Percentiles rank a stretch among this genome's conserved stretches.
These are phyloP conservation scores for Monodelphis domestica DNA, from an alignment of 2,797 vertebrate species.

Conservation along the genomic window DNA sequence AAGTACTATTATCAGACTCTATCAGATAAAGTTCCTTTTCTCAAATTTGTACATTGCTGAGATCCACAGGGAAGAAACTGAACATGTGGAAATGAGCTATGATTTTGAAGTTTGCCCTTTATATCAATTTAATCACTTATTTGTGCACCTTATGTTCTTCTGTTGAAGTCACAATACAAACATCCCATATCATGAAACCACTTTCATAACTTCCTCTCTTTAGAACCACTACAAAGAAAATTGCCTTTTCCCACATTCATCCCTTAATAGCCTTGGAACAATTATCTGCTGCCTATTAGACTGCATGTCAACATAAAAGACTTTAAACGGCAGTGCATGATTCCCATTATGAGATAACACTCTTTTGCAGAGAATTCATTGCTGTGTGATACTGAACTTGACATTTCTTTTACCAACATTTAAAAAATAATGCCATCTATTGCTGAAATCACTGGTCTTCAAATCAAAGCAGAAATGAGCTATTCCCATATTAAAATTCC, in stretches of 20 bases:
- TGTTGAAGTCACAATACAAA: constrained; percentile 39
- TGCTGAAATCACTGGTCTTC: constrained; percentile 40
- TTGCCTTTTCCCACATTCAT: constrained; percentile 50
- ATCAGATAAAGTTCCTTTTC: background rate
- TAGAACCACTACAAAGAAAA: constrained; percentile 61
- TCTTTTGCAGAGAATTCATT: constrained; percentile 48
- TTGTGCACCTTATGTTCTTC: constrained; percentile 20
- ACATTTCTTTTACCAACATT: constrained; percentile 44
- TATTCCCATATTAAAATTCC: constrained; percentile 30
- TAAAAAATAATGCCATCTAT: constrained; percentile 29
- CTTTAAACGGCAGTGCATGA: constrained; percentile 27
- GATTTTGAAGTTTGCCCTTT: constrained; percentile 9
- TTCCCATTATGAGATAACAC: constrained; percentile 47
- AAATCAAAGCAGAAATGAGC: constrained; percentile 33
- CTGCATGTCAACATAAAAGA: constrained; percentile 47
- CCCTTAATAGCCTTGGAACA: constrained; percentile 56
- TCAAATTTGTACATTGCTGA: background rate
- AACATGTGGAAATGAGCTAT: background rate
- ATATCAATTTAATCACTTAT: constrained; percentile 29
- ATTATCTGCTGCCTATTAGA: constrained; percentile 49
- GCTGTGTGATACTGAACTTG: constrained; percentile 38
- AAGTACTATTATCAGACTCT: background rate
- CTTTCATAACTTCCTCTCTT: constrained; percentile 50
- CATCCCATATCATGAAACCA: constrained; percentile 45
- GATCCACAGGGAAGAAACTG: background rate